Evolutionary conservation across 1,140 invertebrate genomes (phyloP).

Genomic region (Chelonus insularis): DNA sequence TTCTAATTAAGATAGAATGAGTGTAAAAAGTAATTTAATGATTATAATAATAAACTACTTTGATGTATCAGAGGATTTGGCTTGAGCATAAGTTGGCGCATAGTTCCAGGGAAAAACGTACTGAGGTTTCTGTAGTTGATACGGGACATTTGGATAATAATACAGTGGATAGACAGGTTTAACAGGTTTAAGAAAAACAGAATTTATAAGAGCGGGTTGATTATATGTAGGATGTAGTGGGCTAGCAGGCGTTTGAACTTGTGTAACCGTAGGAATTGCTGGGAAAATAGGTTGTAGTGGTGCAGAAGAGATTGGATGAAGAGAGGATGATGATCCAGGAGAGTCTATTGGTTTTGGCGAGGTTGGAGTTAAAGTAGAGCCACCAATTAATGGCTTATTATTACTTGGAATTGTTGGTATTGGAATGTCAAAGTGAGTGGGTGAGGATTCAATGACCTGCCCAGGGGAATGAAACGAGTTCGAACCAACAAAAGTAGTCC

Average conservation of each 20-base stretch:
- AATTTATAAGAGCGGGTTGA: conserved; percentile 39
- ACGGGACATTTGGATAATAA: conserved; percentile 43
- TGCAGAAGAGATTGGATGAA: neutral
- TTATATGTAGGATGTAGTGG: conserved; percentile 27
- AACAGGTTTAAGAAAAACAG: conserved; percentile 47
- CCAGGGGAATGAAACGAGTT: conserved; percentile 23
- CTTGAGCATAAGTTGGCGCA: conserved; percentile 38
- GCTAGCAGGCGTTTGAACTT: neutral
- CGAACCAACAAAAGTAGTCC: conserved; percentile 30
- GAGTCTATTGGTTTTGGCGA: neutral
- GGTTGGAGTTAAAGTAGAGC: conserved; percentile 2
- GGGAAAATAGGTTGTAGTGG: conserved; percentile 14
- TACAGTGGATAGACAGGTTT: conserved; percentile 48
- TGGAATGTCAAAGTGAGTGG: conserved; percentile 51
- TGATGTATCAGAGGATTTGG: conserved; percentile 39
- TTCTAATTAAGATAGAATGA: too few species aligned
- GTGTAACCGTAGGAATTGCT: neutral
- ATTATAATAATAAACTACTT: conserved; percentile 22
- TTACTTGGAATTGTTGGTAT: conserved; percentile 37
- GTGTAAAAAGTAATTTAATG: too few species aligned
- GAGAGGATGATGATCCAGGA: neutral
- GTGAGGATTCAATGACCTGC: conserved; percentile 35
- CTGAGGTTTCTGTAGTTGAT: conserved; percentile 41
- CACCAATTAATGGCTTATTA: conserved; percentile 19
- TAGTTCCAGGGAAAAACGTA: conserved; percentile 46